Conservation (phyloP, 2,888 invertebrate genomes). For the Drosophila paranaensis region DNA sequence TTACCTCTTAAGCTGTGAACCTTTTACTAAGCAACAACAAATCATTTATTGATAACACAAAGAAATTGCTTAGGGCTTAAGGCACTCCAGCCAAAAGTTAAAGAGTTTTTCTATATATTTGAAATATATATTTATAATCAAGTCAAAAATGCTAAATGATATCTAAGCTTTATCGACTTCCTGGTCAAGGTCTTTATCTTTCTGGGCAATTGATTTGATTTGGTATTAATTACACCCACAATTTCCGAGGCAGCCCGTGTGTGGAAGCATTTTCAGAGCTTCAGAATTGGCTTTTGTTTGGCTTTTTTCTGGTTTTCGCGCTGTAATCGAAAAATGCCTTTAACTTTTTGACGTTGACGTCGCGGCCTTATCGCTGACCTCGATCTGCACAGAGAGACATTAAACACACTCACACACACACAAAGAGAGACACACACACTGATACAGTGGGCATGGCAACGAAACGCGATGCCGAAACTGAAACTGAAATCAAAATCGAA, state of each 20-base stretch:
- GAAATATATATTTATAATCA: neutral
- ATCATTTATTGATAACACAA: neutral
- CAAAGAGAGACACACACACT: slow-evolving; percentile 2
- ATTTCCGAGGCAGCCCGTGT: slow-evolving; percentile 1
- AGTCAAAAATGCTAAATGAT: neutral
- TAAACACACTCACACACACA: slow-evolving; percentile 37
- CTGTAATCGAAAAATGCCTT: slow-evolving; percentile 64
- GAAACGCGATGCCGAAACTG: slow-evolving; percentile 51
- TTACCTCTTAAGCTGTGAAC: neutral
- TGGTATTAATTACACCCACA: neutral
- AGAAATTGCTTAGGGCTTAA: neutral
- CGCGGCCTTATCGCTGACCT: slow-evolving; percentile 76
- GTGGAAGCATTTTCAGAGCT: slow-evolving; percentile 16
- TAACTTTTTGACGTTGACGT: slow-evolving; percentile 66
- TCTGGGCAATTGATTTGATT: neutral
- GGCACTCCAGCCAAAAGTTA: neutral
- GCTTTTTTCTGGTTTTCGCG: slow-evolving; percentile 43
- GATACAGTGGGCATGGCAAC: slow-evolving; percentile 49
- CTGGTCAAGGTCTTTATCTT: neutral
- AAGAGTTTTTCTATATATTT: neutral
- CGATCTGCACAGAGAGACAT: slow-evolving; percentile 66
- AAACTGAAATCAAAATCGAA: slow-evolving; percentile 68
- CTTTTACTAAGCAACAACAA: neutral
- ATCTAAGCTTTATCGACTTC: neutral
- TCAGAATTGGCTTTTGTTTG: slow-evolving; percentile 26